Evolutionary conservation across 2,888 invertebrate genomes (phyloP).

Genomic region (Nebria salina): DNA sequence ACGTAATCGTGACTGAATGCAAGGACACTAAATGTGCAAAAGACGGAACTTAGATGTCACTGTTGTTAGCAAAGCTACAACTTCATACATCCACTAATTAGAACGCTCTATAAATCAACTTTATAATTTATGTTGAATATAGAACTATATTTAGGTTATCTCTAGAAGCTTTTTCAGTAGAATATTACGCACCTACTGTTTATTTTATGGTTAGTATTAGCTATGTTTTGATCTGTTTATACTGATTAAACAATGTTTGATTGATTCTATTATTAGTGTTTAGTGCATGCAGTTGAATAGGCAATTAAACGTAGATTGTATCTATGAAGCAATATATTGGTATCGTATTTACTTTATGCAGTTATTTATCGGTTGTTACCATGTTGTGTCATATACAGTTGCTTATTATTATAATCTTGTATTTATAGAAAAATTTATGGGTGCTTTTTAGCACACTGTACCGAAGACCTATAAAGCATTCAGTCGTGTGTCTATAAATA

Average conservation of each 20-base stretch:
- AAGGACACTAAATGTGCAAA: background rate
- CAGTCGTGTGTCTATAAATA: no score
- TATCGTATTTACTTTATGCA: background rate
- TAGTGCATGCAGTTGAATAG: background rate
- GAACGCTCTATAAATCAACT: no score
- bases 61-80: background rate
- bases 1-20: conserved; percentile 10
- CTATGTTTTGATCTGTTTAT: conserved; percentile 9
- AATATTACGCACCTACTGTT: no score
- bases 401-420: background rate
- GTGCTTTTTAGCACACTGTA: no score
- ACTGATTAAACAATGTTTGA: background rate
- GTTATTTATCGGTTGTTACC: background rate
- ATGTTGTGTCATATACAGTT: background rate
- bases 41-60: background rate
- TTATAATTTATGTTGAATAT: no score
- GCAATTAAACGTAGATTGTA: background rate
- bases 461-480: no score
- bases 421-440: no score
- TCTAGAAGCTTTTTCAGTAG: no score
- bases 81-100: no score
- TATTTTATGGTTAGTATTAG: no score
- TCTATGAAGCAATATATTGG: conserved; percentile 1
- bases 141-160: no score
- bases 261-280: background rate